These are phyloP conservation scores for Macrobrachium rosenbergii DNA, from an alignment of 1,140 invertebrate species.

Conservation along the genomic window DNA sequence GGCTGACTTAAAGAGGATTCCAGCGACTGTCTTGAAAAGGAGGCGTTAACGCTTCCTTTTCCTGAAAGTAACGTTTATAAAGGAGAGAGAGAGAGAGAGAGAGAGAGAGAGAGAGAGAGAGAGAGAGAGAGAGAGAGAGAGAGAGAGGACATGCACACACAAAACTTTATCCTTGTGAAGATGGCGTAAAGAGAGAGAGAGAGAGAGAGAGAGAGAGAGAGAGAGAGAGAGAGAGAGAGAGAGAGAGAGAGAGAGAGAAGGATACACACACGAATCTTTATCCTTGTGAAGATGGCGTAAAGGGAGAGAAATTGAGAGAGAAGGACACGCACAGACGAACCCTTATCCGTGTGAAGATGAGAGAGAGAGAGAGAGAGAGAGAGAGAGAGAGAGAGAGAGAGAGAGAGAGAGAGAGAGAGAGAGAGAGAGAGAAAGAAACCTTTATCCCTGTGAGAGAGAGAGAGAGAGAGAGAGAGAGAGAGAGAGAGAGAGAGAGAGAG, in stretches of 20 bases:
- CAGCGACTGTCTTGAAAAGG: neutral
- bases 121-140: neutral
- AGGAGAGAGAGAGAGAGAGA: neutral
- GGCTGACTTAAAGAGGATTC: neutral
- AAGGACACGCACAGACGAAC: neutral
- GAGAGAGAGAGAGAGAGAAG: neutral
- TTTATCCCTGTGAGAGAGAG: constrained; percentile 39
- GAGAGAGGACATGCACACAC: no score
- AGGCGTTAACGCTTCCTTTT: constrained; percentile 74
- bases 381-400: constrained; percentile 18
- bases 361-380: constrained; percentile 4
- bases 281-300: constrained; percentile 72
- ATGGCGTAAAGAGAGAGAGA: constrained; percentile 73
- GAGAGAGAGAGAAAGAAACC: constrained; percentile 19
- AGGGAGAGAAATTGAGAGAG: neutral
- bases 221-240: no score
- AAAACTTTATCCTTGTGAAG: constrained; percentile 51
- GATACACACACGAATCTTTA: constrained; percentile 66
- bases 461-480: constrained; percentile 20
- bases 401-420: constrained; percentile 9
- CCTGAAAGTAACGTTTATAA: neutral
- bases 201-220: constrained; percentile 11
- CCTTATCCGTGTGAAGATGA: constrained; percentile 74
- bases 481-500: constrained; percentile 6
- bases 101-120: neutral